Conservation (phyloP, 2,888 invertebrate species). For the Bellardia pandia region DNA sequence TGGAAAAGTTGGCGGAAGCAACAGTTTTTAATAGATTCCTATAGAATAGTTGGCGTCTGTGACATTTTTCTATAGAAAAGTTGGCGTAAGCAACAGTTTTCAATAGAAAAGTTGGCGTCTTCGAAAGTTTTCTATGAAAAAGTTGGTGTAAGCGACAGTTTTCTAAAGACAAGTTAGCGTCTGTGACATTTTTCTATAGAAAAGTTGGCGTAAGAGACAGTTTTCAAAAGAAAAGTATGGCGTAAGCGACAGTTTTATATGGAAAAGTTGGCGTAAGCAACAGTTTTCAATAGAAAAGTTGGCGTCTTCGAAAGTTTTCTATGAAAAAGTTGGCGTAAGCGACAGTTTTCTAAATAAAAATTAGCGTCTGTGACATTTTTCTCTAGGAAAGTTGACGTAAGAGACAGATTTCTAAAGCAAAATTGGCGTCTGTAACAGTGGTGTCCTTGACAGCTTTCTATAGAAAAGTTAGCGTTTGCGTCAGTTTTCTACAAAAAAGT, state of each 20-base stretch:
- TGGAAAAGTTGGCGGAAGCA: background rate
- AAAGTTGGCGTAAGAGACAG: background rate
- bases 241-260: background rate
- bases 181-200: background rate
- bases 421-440: background rate
- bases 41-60: background rate
- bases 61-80: no score
- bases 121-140: background rate
- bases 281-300: background rate
- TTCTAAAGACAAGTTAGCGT: background rate
- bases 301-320: background rate
- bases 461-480: background rate
- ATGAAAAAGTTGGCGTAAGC: background rate
- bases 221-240: background rate
- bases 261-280: background rate
- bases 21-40: background rate
- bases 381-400: background rate
- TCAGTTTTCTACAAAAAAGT: no score
- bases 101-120: background rate
- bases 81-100: no score
- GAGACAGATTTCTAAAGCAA: background rate
- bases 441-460: background rate
- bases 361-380: background rate
- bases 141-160: background rate
- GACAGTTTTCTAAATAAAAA: background rate